Evolutionary conservation across 2,797 vertebrate genomes (phyloP), one percentile per base, ranked within the genome.

Genomic region (Parotocinclus haroldoi): DNA sequence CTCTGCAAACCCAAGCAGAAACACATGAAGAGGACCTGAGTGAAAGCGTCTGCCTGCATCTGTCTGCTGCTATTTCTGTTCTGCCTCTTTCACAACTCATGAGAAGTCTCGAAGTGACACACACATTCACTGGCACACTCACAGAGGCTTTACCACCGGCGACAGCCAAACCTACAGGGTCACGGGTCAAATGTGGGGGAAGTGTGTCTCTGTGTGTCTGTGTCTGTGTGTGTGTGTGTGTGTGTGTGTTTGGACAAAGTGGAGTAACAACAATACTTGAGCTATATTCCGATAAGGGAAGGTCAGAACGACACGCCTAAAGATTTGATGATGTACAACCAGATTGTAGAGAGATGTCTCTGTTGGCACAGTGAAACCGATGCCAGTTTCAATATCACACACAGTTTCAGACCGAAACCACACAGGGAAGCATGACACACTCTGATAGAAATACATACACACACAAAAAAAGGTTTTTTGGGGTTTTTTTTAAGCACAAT

Each of bases 21-120:
- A 19, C 50, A 54, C 2, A 10, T 50, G 18, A 58, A 48, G 11
- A 60, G 66, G 60, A 64, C 40, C 44, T 59, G 44, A 66, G 37
- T 72, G 63, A 72, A 53, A 54, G 58, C 60, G 62, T 69, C 67
- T 76, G 75, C 39, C 52, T 50, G 49, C 27, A 44, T 48, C 54
- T 58, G 72, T 74, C 70, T 75, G 61, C 54, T 63, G 50, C 66
- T 73, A 71, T 69, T 75, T 76, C 54, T 63, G 56, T 69, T 59
- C 57, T 71, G 59, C 46, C 54, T 66, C 66, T 79, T 69, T 75
- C 63, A 72, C 75, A 68, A 71, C n/a, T 45, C 42, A n/a, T 9
- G 49, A 77, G 57, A 52, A 74, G 63, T 66, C 58, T 16, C 18
- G 11, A 2, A 61, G 11, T 7, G 65, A 7, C 46, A 11, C 4